Evolutionary conservation across 2,888 invertebrate species (phyloP).

Genomic region (Rosalia funebris): DNA sequence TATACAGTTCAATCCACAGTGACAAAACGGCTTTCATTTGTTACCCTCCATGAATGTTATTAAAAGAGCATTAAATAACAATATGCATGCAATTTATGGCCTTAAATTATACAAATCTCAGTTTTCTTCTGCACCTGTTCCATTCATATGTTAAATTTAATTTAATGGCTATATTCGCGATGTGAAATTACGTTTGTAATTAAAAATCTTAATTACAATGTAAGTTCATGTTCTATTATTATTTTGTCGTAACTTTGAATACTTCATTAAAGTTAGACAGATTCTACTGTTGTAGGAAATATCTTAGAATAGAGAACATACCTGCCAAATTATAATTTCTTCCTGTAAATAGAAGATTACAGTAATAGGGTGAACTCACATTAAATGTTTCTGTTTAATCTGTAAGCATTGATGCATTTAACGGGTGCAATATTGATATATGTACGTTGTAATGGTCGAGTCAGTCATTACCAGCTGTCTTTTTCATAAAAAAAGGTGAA

Average conservation of each 20-base stretch:
- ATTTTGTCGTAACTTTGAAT: not conserved
- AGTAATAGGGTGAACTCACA: too few species aligned
- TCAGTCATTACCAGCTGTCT: too few species aligned
- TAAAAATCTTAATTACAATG: slow-evolving; percentile 8
- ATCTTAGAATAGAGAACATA: too few species aligned
- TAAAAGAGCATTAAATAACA: slow-evolving; percentile 26
- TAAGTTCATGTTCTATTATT: slow-evolving; percentile 8
- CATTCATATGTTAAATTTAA: slow-evolving; percentile 29
- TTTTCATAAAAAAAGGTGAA: too few species aligned
- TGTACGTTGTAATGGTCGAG: too few species aligned
- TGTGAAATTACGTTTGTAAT: slow-evolving; percentile 3
- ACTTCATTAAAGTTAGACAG: too few species aligned
- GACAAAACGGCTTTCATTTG: slow-evolving; percentile 19
- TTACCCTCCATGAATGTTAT: slow-evolving; percentile 8
- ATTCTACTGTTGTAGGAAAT: too few species aligned
- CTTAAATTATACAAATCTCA: slow-evolving; percentile 25
- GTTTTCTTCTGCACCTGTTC: slow-evolving; percentile 31
- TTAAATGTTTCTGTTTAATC: too few species aligned
- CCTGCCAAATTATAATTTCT: too few species aligned
- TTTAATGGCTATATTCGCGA: slow-evolving; percentile 20
- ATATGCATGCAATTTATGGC: slow-evolving; percentile 27
- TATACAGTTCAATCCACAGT: slow-evolving; percentile 7
- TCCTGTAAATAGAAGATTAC: too few species aligned
- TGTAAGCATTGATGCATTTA: too few species aligned
- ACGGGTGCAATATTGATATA: too few species aligned